phyloP scores from a whole-genome alignment of 2,113 vertebrate species.

The Notarius lentiginosus region DNA sequence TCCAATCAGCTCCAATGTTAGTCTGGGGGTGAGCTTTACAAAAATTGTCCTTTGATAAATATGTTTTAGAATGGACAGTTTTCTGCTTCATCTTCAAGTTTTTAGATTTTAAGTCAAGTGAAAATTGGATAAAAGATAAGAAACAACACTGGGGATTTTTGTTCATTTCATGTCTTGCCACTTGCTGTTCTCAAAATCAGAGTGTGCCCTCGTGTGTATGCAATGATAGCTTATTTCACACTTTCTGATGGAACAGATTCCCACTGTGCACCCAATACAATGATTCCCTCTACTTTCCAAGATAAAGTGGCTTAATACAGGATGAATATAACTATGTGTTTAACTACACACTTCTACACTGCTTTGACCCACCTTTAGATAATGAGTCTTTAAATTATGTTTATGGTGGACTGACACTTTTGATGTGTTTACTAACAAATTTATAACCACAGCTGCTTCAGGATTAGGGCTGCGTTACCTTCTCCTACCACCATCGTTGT shows the following conservation, averaged over 20 bases:
- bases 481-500: conserved; percentile 55
- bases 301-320: background rate
- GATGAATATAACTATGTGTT: background rate
- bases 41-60: background rate
- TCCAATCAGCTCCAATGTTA: background rate
- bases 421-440: conserved; percentile 33
- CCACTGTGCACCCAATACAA: background rate
- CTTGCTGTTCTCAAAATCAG: background rate
- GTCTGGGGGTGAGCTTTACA: background rate
- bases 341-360: background rate
- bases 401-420: background rate
- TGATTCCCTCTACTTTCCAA: background rate
- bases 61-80: background rate
- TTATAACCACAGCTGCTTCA: conserved; percentile 52
- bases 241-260: background rate
- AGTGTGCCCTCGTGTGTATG: background rate
- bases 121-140: background rate
- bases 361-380: conserved; percentile 1
- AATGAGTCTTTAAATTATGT: background rate
- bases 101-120: background rate
- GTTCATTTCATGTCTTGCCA: background rate
- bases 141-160: background rate
- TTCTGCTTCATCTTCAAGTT: background rate
- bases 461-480: conserved; percentile 46
- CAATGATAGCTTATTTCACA: background rate